phyloP scores from a whole-genome alignment of 1,140 invertebrate species.

The Drepana arcuata region DNA sequence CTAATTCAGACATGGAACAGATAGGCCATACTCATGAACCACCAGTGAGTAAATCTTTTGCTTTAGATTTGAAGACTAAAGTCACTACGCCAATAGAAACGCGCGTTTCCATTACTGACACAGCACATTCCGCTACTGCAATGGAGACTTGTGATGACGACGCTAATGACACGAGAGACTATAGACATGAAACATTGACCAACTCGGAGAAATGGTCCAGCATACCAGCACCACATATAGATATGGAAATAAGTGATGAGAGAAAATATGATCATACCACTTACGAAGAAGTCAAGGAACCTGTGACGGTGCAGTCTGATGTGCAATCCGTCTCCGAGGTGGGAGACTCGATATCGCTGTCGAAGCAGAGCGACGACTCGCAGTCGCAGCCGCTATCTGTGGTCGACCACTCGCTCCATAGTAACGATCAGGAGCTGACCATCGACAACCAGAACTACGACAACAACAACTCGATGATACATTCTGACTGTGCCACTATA shows the following conservation, averaged over 20 bases:
- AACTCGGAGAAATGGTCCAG: constrained; percentile 40
- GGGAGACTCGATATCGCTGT: constrained; percentile 42
- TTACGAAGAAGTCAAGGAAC: constrained; percentile 42
- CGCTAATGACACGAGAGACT: constrained; percentile 24
- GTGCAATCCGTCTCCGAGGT: constrained; percentile 46
- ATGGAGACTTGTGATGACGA: no score
- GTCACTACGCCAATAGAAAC: no score
- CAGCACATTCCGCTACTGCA: no score
- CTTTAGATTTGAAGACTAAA: no score
- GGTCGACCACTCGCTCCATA: constrained; percentile 44
- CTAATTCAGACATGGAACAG: no score
- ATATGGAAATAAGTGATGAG: no score
- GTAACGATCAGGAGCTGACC: constrained; percentile 43
- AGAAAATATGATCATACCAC: constrained; percentile 32
- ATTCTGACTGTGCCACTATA: constrained; percentile 74
- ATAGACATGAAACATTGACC: constrained; percentile 23
- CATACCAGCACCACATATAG: constrained; percentile 16
- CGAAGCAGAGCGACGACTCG: constrained; percentile 56
- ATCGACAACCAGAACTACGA: constrained; percentile 59
- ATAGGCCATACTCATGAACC: no score
- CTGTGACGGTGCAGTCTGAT: constrained; percentile 32
- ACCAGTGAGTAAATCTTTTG: no score
- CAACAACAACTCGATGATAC: constrained; percentile 63
- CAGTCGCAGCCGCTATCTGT: constrained; percentile 57
- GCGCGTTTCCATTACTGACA: no score